Evolutionary conservation across 2,113 vertebrate genomes (phyloP), one percentile per base, ranked within the genome.

Genomic region (Gorsachius goisagi): DNA sequence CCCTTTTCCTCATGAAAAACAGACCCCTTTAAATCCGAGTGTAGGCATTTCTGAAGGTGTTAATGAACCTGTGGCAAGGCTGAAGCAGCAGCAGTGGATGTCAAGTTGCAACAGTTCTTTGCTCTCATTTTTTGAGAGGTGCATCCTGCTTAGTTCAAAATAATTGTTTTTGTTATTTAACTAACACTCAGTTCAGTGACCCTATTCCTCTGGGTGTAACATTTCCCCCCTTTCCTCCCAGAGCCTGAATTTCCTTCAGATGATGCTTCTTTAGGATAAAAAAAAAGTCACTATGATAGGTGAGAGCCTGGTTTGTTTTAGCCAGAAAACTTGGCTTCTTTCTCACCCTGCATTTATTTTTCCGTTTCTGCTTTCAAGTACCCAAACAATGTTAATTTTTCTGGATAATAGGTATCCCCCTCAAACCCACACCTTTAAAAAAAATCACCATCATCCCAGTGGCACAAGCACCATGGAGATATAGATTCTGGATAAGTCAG

Each of bases 41-140:
- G 79, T 28, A 47, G 39, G 24, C 4, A 11, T 49, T 62, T 93
- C 45, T 59, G 79, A 75, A 72, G 14, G 49, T n/a, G 10, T 45
- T 93, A 92, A 96, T 53, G 53, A 68, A 69, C 28, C 15, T 64
- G 47, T 33, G 9, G 41, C 80, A 77, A 80, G 74, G 55, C 30
- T 81, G 85, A 96, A 35, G 21, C 17, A 88, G 44, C 39, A 63
- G 44, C 41, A 77, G 37, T 33, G 59, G 50, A 32, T 71, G 83
- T 85, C 28, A 96, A 52, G 60, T 88, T 97, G 82, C 68, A 85
- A 56, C 21, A 28, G 21, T 77, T 88, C 44, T 83, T 95, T 76
- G 83, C 12, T 93, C 59, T 77, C 15, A 28, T 66, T 74, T 59
- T 87, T 56, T 82, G 71, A 89, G 44, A 69, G 18, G 4, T 84